Conservation (phyloP, 64 coral and sea anemone genomes). For the Acropora yongei region DNA sequence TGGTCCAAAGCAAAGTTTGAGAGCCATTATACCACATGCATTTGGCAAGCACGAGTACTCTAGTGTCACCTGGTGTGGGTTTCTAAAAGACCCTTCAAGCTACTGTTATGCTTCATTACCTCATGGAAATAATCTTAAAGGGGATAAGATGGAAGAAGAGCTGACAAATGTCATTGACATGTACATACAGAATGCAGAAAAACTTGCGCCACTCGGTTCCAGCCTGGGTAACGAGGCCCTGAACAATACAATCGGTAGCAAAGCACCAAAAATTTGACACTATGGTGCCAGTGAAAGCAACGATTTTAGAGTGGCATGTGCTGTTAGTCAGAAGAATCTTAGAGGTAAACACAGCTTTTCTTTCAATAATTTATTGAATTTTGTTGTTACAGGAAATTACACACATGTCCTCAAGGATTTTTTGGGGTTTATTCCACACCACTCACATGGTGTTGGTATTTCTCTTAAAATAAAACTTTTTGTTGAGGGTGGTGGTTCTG, state of each 20-base stretch:
- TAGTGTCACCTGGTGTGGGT: slow-evolving; percentile 60
- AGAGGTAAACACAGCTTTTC: too few species aligned
- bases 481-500: too few species aligned
- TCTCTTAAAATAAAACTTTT: too few species aligned
- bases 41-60: slow-evolving; percentile 61
- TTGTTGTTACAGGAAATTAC: not conserved
- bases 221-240: slow-evolving; percentile 50
- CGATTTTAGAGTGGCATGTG: slow-evolving; percentile 9
- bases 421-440: too few species aligned
- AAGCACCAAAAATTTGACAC: slow-evolving; percentile 55
- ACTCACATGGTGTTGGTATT: too few species aligned
- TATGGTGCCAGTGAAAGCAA: slow-evolving; percentile 47
- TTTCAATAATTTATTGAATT: too few species aligned
- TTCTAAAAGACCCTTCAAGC: not conserved
- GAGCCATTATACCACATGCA: slow-evolving; percentile 46
- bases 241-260: slow-evolving; percentile 50
- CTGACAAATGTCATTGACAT: not conserved
- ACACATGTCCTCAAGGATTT: too few species aligned
- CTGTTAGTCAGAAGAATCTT: too few species aligned
- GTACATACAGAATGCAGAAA: slow-evolving; percentile 24
- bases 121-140: slow-evolving; percentile 26
- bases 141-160: not conserved
- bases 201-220: slow-evolving; percentile 46
- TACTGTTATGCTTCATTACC: slow-evolving; percentile 27
- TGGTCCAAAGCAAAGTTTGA: slow-evolving; percentile 35